Percentiles rank a stretch among this genome's conserved stretches.
These are phyloP conservation scores for Schizopygopsis malacanthus DNA, from an alignment of 2,797 vertebrate species.

Conservation along the genomic window DNA sequence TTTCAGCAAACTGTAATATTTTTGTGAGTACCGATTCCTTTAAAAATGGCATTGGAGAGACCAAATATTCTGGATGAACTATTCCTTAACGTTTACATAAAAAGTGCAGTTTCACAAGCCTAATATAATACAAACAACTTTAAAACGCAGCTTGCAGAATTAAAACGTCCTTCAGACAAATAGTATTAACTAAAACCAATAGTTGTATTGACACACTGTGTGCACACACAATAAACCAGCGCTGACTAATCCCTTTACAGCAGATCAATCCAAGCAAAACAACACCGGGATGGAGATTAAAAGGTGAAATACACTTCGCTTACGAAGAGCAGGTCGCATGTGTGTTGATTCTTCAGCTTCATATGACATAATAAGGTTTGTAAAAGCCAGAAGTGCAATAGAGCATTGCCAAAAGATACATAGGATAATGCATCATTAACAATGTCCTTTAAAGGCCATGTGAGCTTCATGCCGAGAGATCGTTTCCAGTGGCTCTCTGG, in stretches of 20 bases:
- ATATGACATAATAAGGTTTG: background rate
- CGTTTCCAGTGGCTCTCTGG: conserved; percentile 70
- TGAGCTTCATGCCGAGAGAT: conserved; percentile 71
- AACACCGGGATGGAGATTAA: background rate
- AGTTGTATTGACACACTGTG: background rate
- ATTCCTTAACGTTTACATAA: background rate
- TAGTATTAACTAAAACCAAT: background rate
- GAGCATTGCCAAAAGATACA: conserved; percentile 55
- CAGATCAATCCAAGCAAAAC: conserved; percentile 12
- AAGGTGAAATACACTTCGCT: background rate
- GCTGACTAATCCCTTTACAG: background rate
- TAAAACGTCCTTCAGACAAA: background rate
- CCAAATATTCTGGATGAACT: background rate
- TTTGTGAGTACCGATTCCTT: background rate
- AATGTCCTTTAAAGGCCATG: conserved; percentile 76
- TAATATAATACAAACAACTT: background rate
- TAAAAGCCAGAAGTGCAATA: conserved; percentile 19
- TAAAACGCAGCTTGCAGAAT: background rate
- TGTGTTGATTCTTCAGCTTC: conserved; percentile 22
- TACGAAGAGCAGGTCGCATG: background rate
- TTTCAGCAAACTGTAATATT: too few species aligned
- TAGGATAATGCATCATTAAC: conserved; percentile 76
- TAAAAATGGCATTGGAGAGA: background rate
- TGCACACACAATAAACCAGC: background rate
- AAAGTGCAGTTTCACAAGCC: background rate